These are phyloP conservation scores for Maniola jurtina DNA, from an alignment of 1,140 invertebrate genomes.

Conservation along the genomic window DNA sequence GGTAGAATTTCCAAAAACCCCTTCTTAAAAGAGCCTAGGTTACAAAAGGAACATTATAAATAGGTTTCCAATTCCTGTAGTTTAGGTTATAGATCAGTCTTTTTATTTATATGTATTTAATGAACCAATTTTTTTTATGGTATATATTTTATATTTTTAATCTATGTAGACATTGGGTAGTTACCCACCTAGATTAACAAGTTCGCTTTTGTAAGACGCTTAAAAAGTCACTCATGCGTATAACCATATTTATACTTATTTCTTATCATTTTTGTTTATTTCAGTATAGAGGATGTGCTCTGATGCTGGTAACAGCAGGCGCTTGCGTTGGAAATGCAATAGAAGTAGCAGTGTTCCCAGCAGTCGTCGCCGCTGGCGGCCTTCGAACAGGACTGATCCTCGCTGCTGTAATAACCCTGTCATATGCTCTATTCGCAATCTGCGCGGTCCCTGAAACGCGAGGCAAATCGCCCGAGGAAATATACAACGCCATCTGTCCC, in stretches of 20 bases:
- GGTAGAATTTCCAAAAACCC: too few species aligned
- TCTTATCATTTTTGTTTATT: not conserved
- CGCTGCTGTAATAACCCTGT: slow-evolving; percentile 41
- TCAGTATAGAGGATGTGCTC: slow-evolving; percentile 56
- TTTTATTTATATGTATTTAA: too few species aligned
- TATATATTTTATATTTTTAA: too few species aligned
- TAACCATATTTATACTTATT: not conserved
- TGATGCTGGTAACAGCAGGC: slow-evolving; percentile 41
- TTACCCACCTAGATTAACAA: too few species aligned
- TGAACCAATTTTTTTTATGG: too few species aligned
- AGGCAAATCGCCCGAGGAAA: slow-evolving; percentile 37
- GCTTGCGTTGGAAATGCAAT: slow-evolving; percentile 45
- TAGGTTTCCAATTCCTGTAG: too few species aligned
- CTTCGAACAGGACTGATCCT: slow-evolving; percentile 39
- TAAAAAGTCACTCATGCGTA: too few species aligned
- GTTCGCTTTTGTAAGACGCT: too few species aligned
- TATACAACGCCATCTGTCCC: slow-evolving; percentile 39
- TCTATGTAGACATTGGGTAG: too few species aligned
- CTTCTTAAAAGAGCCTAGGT: too few species aligned
- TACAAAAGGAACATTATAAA: too few species aligned
- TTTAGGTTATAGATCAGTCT: too few species aligned
- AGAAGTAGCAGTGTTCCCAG: slow-evolving; percentile 50
- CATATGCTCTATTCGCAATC: slow-evolving; percentile 37
- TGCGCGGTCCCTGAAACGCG: slow-evolving; percentile 46
- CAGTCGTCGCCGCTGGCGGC: slow-evolving; percentile 32